These are phyloP conservation scores for Pyrgilauda ruficollis DNA, from an alignment of 2,113 vertebrate genomes.

Conservation along the genomic window DNA sequence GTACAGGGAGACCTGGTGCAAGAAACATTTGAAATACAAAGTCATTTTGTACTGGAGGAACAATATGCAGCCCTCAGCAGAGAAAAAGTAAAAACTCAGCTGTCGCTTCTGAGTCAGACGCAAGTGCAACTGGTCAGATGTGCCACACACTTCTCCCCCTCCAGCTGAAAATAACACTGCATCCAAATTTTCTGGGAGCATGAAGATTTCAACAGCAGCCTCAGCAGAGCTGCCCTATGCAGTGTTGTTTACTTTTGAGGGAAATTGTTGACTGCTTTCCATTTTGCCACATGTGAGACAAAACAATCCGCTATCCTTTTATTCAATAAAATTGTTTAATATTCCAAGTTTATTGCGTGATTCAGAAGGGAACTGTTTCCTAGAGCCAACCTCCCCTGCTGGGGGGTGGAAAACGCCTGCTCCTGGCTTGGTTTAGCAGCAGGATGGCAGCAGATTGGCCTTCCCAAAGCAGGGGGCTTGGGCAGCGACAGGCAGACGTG, in stretches of 20 bases:
- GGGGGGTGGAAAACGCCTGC: background rate
- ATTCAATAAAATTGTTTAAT: conserved; percentile 1
- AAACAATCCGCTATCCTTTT: background rate
- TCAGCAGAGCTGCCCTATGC: background rate
- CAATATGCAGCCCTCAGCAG: background rate
- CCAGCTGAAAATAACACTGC: background rate
- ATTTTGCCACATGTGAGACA: background rate
- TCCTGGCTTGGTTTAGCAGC: background rate
- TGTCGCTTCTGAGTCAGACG: background rate
- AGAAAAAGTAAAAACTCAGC: background rate
- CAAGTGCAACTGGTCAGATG: background rate
- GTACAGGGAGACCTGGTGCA: background rate
- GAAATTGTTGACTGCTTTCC: conserved; percentile 2
- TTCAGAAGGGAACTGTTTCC: background rate
- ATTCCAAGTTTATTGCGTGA: background rate
- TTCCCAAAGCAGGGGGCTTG: background rate
- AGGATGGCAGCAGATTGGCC: background rate
- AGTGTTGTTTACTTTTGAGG: background rate
- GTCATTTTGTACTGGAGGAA: background rate
- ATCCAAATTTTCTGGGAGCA: background rate
- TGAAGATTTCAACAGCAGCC: background rate
- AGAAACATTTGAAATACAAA: background rate
- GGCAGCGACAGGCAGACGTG: background rate
- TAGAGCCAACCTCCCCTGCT: background rate
- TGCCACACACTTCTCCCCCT: background rate